Base-by-base conservation (phyloP, 2,113 vertebrate genomes). In the Toxotes jaculatrix region DNA sequence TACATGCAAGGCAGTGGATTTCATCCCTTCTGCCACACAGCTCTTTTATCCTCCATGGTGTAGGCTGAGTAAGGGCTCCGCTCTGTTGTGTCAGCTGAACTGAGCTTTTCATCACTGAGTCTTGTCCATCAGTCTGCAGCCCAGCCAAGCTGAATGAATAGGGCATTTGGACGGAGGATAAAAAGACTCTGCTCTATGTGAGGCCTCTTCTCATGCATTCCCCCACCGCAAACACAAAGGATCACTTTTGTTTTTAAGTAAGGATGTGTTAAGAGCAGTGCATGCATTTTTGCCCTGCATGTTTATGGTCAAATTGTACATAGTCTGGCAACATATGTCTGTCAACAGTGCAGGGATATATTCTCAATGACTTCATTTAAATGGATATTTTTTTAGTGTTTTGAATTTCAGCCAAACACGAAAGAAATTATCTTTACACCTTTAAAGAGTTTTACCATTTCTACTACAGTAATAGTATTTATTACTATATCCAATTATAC, bases 91-190 rank as follows among this genome's bases (percentile, higher is more conserved):
- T 40, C 13, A n/a, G 43, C 42, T 77, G 69, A 79, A 71, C 68
- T 56, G 83, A 85, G 77, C 77, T 47, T 76, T 77, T 74, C 57
- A 72, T 71, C 75, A 45, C 49, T 3, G 16, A 51, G 61, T 72
- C 43, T 65, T 80, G 82, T 86, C 82, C 66, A 75, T 84, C 56
- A 87, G 72, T 55, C n/a, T 59, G 40, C 31, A 59, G 51, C 49
- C 71, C 83, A 57, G 84, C 68, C 51, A 16, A 56, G 75, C 83
- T 70, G 85, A 87, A 88, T 92, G 87, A 92, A 87, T 79, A 62
- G 74, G 60, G 31, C 67, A 27, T 59, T 89, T 47, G 80, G 80
- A 62, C 55, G 74, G 40, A 57, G 55, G 62, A 76, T 84, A 79
- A 90, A 91, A 85, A 79, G 80, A 31, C 73, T 64, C 45, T 0